Base-by-base conservation (phyloP, 2,888 invertebrate species). In the Drosophila glabriapex region DNA sequence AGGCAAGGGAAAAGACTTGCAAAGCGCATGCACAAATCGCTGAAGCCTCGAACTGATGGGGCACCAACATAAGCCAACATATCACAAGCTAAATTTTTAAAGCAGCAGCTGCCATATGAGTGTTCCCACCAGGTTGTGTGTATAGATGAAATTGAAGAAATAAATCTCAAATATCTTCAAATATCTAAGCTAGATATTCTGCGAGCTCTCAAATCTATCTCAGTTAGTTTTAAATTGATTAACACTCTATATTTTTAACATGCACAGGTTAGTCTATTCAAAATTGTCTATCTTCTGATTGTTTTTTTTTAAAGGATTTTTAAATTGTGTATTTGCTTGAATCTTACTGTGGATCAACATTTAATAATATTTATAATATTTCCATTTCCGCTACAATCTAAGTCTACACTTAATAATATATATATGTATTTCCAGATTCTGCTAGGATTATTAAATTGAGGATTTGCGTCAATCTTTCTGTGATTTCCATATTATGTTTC, bases 1-100 rank as follows among this genome's bases (percentile, higher is more conserved):
- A 54, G 46, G 28, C 22, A 61, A 61, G 14, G 14, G 3, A 25
- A 49, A 37, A 68, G 39, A 61, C 49, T 39, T 62, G 39, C 54
- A 55, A 60, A 67, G 52, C 9, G 10, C 31, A 28, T 43, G 5
- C 1, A 6, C 29, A 46, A 61, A 37, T 55, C 35, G 7, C 31
- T n/a, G 16, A 29, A 28, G 25, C 14, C 43, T 55, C 55, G 19
- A 35, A 68, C 29, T 49, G 35, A 19, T 14, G 41, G 29, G n/a
- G 31, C 28, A 50, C 14, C n/a, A 29, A 29, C 25, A 19, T 19
- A 19, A 56, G n/a, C 6, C 28, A 39, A 39, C 19, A 19, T 37
- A 37, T 16, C 43, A 22, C 5, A 22, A 43, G 22, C 22, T 43
- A 43, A 22, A 2, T 5, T 43, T 22, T 1, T 12, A 43, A 22